Percentiles rank a stretch among this genome's conserved stretches.
Conservation (phyloP, 2,113 vertebrate genomes). For the Diphyllodes magnificus region DNA sequence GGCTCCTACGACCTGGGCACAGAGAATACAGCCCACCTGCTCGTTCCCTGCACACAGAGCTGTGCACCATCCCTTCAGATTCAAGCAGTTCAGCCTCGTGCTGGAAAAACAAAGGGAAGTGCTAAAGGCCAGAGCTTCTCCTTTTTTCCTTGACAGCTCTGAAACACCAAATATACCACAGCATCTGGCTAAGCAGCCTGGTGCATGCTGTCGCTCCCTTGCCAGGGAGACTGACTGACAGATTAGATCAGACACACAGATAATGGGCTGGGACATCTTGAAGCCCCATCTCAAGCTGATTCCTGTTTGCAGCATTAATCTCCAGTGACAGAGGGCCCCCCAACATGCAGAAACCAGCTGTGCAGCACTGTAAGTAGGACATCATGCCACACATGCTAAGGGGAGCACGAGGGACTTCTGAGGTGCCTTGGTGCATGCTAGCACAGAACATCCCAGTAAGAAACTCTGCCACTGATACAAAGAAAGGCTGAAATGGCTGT, state of each 20-base stretch:
- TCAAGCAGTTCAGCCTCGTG: neutral
- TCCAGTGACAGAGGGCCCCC: conserved; percentile 31
- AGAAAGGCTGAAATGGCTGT: neutral
- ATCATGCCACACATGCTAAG: neutral
- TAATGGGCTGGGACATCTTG: conserved; percentile 40
- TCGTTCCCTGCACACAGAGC: neutral
- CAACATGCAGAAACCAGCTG: conserved; percentile 11
- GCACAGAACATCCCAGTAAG: neutral
- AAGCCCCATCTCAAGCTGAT: neutral
- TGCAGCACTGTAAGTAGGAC: conserved; percentile 19
- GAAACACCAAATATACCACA: conserved; percentile 2
- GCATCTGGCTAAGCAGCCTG: conserved; percentile 44
- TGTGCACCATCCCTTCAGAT: neutral
- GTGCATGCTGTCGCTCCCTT: neutral
- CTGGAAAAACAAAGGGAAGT: neutral
- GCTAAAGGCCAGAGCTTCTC: neutral
- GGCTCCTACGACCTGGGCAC: neutral
- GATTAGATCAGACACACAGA: conserved; percentile 36
- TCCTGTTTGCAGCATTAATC: conserved; percentile 30
- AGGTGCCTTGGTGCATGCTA: neutral
- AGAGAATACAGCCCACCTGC: neutral
- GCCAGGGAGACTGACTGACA: conserved; percentile 38
- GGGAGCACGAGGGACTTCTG: neutral
- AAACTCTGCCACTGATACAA: neutral
- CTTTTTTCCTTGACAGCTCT: conserved; percentile 11